Percentiles rank a stretch among this genome's conserved stretches.
These are phyloP conservation scores for Mastigias papua DNA, from an alignment of 30 jellyfish, hydroid and myxozoan genomes.

Conservation along the genomic window DNA sequence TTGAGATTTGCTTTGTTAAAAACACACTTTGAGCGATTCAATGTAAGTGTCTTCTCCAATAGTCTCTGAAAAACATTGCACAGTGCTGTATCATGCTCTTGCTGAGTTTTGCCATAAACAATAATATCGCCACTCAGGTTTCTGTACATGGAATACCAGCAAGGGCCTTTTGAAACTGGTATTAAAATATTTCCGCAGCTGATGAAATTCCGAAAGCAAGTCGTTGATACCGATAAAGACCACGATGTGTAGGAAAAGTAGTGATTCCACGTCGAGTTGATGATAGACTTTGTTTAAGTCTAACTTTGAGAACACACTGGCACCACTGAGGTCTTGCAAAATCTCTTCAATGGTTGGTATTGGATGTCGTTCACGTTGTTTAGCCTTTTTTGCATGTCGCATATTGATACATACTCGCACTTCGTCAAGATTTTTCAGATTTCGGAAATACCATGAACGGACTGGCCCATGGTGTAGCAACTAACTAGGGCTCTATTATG, in stretches of 20 bases:
- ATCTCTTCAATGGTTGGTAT: constrained; percentile 20
- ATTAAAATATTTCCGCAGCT: constrained; percentile 40
- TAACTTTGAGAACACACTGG: constrained; percentile 34
- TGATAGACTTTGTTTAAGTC: constrained; percentile 34
- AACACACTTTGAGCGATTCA: constrained; percentile 21
- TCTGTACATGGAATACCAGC: background rate
- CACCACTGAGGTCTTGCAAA: constrained; percentile 31
- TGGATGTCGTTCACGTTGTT: constrained; percentile 29
- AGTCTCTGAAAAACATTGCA: background rate
- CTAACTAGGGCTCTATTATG: constrained; percentile 30
- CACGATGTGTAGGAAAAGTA: constrained; percentile 41
- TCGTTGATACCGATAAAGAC: constrained; percentile 22
- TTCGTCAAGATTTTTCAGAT: constrained; percentile 16
- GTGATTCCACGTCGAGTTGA: constrained; percentile 40
- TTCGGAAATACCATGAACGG: constrained; percentile 24
- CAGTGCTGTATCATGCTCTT: constrained; percentile 11
- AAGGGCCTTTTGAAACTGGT: constrained; percentile 17
- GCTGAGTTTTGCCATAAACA: constrained; percentile 12
- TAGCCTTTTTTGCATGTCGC: constrained; percentile 44
- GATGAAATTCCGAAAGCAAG: constrained; percentile 28
- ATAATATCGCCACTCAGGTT: constrained; percentile 28
- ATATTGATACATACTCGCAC: constrained; percentile 26
- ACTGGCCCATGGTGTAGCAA: constrained; percentile 29
- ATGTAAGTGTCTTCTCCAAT: background rate
- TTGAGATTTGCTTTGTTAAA: constrained; percentile 26